Evolutionary conservation across 2,797 vertebrate species (phyloP).

Genomic region (Catharus ustulatus): DNA sequence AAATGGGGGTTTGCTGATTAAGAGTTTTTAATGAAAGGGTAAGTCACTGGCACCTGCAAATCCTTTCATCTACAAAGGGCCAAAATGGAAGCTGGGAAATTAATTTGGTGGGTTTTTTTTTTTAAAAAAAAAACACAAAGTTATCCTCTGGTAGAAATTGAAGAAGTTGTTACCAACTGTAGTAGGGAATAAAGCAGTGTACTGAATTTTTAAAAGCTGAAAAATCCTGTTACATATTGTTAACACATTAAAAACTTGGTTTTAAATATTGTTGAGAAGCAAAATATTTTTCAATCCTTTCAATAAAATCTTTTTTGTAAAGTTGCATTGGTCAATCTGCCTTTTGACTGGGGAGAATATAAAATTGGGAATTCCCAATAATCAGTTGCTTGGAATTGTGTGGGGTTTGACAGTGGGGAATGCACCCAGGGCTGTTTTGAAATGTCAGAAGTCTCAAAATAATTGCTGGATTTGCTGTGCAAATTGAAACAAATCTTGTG

Average conservation of each 20-base stretch:
- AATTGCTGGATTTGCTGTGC: neutral
- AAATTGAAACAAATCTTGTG: neutral
- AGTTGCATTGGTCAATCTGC: neutral
- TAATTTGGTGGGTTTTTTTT: neutral
- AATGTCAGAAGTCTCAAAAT: neutral
- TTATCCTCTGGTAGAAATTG: neutral
- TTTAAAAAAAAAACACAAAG: neutral
- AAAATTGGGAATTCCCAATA: neutral
- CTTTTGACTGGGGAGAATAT: neutral
- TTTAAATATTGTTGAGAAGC: constrained; percentile 77
- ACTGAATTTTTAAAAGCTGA: constrained; percentile 51
- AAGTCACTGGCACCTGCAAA: neutral
- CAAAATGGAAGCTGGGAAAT: constrained; percentile 15
- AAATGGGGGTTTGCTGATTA: neutral
- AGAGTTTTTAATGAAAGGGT: neutral
- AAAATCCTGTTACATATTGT: constrained; percentile 79
- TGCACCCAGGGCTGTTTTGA: too few relatives aligned
- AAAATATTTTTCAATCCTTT: constrained; percentile 82
- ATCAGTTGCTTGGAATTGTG: neutral
- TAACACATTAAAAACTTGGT: constrained; percentile 73
- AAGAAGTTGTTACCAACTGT: neutral
- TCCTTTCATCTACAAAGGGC: constrained; percentile 4
- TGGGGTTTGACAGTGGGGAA: neutral
- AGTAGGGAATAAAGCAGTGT: neutral
- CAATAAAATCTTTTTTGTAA: constrained; percentile 84